Base-by-base conservation (phyloP, 2,113 vertebrate genomes). In the Triplophysa rosa region DNA sequence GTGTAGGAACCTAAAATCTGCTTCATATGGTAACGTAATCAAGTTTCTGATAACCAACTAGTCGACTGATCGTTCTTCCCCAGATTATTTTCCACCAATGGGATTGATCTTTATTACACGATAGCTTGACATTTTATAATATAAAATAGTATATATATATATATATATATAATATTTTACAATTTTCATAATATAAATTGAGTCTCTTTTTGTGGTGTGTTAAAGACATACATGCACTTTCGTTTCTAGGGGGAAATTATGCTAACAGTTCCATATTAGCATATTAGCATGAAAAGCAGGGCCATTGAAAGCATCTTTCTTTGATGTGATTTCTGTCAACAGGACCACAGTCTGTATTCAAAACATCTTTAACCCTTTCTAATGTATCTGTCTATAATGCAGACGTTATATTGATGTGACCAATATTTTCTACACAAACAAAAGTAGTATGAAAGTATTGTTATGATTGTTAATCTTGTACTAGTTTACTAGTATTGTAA, bases 261-360 rank as follows among this genome's bases (percentile, higher is more conserved):
- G 92, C 84, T 91, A 94, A 93, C 89, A n/a, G 87, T 4, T 17
- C 29, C 10, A 56, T 76, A 87, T 93, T 92, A 93, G 84, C 90
- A 84, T 87, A 85, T 93, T 93, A 93, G 17, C 89, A 88, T 90
- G 80, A 87, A 88, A 81, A 67, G 80, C 83, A 47, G 58, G 80
- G 82, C 56, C 80, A 69, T 79, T 77, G 54, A 80, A 77, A 58
- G 11, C 66, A 37, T 49, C 61, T 37, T 62, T 71, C 83, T 90
- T 88, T 89, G 78, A 86, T 82, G 84, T 80, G 79, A n/a, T 77
- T 45, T 77, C 29, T 62, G 13, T 14, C 1, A n/a, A 26, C 54
- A 58, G 54, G 19, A 58, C 7, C 54, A 21, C 54, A 21, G 16
- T 9, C 54, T 58, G 19, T 58, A 9, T 58, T 58, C 54, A 58